phyloP scores from a whole-genome alignment of 2,888 invertebrate genomes.

The Drosophila peninsularis region DNA sequence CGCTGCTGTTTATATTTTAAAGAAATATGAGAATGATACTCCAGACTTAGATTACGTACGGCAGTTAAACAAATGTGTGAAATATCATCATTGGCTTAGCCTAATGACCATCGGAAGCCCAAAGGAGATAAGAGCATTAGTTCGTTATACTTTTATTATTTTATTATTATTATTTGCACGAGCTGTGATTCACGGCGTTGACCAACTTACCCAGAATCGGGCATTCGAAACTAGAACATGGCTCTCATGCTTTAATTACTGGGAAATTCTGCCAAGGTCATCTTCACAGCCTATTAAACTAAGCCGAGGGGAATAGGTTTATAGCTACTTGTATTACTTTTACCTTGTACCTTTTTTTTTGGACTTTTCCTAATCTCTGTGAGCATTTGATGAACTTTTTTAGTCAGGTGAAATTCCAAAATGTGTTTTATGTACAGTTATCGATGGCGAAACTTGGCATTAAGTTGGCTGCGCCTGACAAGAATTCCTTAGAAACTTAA shows the following conservation, averaged over 20 bases:
- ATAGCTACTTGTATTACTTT: constrained; percentile 1
- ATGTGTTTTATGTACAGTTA: neutral
- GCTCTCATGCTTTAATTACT: neutral
- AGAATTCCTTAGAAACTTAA: too few species aligned
- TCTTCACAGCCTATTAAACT: constrained; percentile 5
- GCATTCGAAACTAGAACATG: constrained; percentile 1
- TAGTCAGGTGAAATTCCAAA: too few species aligned
- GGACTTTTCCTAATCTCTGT: neutral
- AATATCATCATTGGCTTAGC: constrained; percentile 43
- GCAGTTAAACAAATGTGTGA: constrained; percentile 43
- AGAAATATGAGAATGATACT: neutral
- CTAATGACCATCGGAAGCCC: constrained; percentile 45
- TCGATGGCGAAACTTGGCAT: neutral
- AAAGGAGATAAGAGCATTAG: constrained; percentile 3
- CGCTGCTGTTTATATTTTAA: too few species aligned
- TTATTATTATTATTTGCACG: constrained; percentile 15
- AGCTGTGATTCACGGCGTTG: constrained; percentile 14
- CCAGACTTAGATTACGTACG: constrained; percentile 24
- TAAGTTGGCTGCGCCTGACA: too few species aligned
- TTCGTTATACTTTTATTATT: constrained; percentile 11
- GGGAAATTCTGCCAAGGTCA: constrained; percentile 19
- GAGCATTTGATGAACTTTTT: neutral
- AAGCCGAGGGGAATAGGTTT: constrained; percentile 2
- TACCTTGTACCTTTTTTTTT: neutral
- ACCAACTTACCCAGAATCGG: neutral